Percentiles rank a stretch among this genome's conserved stretches.
Evolutionary conservation across 2,797 vertebrate species (phyloP).

Genomic region (Sebastes umbrosus): DNA sequence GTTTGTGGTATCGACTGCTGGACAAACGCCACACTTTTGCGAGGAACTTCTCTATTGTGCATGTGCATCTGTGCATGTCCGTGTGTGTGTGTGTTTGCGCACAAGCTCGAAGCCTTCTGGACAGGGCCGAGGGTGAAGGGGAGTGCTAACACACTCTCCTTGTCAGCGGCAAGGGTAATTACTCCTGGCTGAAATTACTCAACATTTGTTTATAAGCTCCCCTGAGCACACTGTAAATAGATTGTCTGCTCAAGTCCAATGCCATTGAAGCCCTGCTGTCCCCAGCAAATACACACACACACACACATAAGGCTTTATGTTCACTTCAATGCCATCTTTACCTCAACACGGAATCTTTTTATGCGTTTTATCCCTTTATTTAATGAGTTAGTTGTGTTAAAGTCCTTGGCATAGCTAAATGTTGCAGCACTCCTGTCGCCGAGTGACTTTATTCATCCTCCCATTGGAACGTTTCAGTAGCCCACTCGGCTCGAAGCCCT

Average conservation of each 20-base stretch:
- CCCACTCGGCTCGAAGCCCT: not conserved
- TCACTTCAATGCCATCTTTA: slow-evolving; percentile 35
- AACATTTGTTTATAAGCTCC: slow-evolving; percentile 99
- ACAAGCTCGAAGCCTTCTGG: slow-evolving; percentile 90
- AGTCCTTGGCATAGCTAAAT: slow-evolving; percentile 69
- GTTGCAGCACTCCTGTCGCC: slow-evolving; percentile 41
- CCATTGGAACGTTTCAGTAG: not conserved
- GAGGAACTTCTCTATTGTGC: slow-evolving; percentile 33
- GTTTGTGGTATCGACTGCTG: slow-evolving; percentile 59
- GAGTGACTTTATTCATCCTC: slow-evolving; percentile 36
- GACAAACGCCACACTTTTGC: slow-evolving; percentile 53
- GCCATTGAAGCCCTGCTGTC: slow-evolving; percentile 94
- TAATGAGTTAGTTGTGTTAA: slow-evolving; percentile 60
- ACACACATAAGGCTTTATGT: slow-evolving; percentile 1
- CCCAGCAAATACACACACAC: slow-evolving; percentile 68
- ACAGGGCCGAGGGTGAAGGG: slow-evolving; percentile 99
- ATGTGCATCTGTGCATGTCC: slow-evolving; percentile 35
- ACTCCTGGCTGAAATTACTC: slow-evolving; percentile 99
- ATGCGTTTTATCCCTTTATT: slow-evolving; percentile 69
- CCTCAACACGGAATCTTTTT: slow-evolving; percentile 81
- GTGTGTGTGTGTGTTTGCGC: slow-evolving; percentile 30
- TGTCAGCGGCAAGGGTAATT: slow-evolving; percentile 99
- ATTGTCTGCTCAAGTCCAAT: slow-evolving; percentile 98
- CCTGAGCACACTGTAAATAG: slow-evolving; percentile 99
- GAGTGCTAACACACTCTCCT: slow-evolving; percentile 98